Percentiles rank a stretch among this genome's conserved stretches.
phyloP scores from a whole-genome alignment of 2,888 invertebrate genomes.

The Cylloceria caligata region DNA sequence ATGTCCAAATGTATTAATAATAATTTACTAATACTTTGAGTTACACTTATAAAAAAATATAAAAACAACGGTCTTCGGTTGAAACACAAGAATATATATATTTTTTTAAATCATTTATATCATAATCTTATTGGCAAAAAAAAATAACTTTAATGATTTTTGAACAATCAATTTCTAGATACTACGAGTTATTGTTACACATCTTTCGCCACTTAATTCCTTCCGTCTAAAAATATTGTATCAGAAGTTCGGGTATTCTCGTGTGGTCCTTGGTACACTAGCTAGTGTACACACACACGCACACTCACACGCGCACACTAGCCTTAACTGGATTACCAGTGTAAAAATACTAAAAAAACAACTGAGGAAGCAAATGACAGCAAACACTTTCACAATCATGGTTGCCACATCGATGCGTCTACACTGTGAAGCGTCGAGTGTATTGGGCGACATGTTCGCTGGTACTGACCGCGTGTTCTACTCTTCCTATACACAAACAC shows the following conservation, averaged over 20 bases:
- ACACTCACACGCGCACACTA: too few species aligned
- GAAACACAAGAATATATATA: too few species aligned
- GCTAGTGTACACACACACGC: background rate
- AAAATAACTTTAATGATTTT: too few species aligned
- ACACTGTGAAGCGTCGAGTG: constrained; percentile 6
- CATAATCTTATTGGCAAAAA: too few species aligned
- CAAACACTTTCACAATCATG: constrained; percentile 21
- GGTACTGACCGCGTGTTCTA: constrained; percentile 32
- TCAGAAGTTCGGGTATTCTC: background rate
- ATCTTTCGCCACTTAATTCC: background rate
- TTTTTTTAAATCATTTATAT: background rate
- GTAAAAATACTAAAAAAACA: constrained; percentile 23
- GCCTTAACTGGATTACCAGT: background rate
- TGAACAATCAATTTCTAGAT: too few species aligned
- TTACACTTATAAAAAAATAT: too few species aligned
- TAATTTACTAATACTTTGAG: too few species aligned
- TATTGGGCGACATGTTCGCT: background rate
- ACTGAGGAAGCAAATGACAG: background rate
- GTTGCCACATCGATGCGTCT: background rate
- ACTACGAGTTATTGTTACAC: background rate
- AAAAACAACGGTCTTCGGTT: too few species aligned
- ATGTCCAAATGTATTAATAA: background rate
- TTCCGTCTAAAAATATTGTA: background rate
- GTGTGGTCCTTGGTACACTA: background rate
- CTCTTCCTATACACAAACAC: constrained; percentile 22